These are phyloP conservation scores for Parthenolecanium corni DNA, from an alignment of 2,888 invertebrate genomes.

Conservation along the genomic window DNA sequence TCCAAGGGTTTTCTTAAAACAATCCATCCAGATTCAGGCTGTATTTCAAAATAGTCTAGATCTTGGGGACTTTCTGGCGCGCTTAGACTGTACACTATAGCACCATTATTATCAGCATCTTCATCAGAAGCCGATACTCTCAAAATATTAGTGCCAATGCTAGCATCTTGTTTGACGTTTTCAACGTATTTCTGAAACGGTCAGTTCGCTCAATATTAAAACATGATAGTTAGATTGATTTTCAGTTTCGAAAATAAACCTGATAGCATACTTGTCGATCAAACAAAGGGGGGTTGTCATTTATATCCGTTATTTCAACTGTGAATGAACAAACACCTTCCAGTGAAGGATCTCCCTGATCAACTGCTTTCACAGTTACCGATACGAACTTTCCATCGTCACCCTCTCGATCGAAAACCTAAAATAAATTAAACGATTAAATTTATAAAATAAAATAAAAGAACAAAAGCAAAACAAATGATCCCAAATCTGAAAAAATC, in stretches of 20 bases:
- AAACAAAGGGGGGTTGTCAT: slow-evolving; percentile 91
- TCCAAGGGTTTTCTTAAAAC: slow-evolving; percentile 87
- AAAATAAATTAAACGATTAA: slow-evolving; percentile 26
- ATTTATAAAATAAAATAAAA: no score
- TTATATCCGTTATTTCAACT: slow-evolving; percentile 93
- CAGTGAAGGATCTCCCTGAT: slow-evolving; percentile 93
- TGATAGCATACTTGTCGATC: slow-evolving; percentile 68
- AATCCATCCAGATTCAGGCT: slow-evolving; percentile 95
- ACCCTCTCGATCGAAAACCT: slow-evolving; percentile 90
- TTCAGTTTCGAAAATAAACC: neutral
- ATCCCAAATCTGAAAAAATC: neutral
- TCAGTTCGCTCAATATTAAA: slow-evolving; percentile 31
- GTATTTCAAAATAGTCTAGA: slow-evolving; percentile 91
- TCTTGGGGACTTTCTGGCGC: slow-evolving; percentile 79
- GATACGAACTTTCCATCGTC: slow-evolving; percentile 94
- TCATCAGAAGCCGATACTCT: slow-evolving; percentile 93
- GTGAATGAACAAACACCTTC: slow-evolving; percentile 98
- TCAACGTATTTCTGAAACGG: slow-evolving; percentile 84
- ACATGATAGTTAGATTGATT: neutral
- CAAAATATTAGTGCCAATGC: slow-evolving; percentile 85
- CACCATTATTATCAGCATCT: slow-evolving; percentile 93
- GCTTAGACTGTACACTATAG: slow-evolving; percentile 80
- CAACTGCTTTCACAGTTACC: slow-evolving; percentile 93
- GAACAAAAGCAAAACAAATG: neutral
- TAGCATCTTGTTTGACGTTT: slow-evolving; percentile 92